Conservation (phyloP, 2,888 invertebrate genomes). For the Acanthoscelides obtectus region DNA sequence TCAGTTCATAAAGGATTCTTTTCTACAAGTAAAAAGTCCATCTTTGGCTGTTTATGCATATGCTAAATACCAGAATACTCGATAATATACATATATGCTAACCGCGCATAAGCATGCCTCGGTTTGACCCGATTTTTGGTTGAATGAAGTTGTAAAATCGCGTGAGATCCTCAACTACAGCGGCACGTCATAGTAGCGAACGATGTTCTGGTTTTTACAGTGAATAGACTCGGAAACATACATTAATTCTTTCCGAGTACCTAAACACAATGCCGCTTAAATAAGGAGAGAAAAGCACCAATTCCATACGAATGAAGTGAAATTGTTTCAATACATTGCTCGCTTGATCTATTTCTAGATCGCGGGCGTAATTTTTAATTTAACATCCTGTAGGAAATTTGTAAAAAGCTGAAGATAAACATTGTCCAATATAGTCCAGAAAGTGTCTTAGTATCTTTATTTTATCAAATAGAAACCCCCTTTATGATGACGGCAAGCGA, state of each 20-base stretch:
- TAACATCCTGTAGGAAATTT: too few relatives aligned
- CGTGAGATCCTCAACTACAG: neutral
- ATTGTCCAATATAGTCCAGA: too few relatives aligned
- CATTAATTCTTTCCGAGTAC: neutral
- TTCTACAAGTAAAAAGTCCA: too few relatives aligned
- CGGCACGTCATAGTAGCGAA: neutral
- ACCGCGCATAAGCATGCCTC: neutral
- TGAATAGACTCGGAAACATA: neutral
- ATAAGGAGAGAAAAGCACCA: neutral
- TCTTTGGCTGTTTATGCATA: too few relatives aligned
- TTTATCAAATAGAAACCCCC: too few relatives aligned
- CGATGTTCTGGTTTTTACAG: neutral
- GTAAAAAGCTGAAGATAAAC: too few relatives aligned
- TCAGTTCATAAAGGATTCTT: too few relatives aligned
- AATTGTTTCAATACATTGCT: neutral
- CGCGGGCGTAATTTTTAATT: too few relatives aligned
- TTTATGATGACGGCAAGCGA: too few relatives aligned
- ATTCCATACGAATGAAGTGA: neutral
- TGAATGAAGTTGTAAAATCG: neutral
- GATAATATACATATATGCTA: neutral
- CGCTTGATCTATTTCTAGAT: neutral
- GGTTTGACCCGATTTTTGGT: neutral
- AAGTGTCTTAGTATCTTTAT: too few relatives aligned
- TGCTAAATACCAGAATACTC: too few relatives aligned
- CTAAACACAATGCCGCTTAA: neutral